Percentiles rank a stretch among this genome's conserved stretches.
Evolutionary conservation across 2,797 vertebrate species (phyloP).

Genomic region (Parauchenoglanis punctatus): DNA sequence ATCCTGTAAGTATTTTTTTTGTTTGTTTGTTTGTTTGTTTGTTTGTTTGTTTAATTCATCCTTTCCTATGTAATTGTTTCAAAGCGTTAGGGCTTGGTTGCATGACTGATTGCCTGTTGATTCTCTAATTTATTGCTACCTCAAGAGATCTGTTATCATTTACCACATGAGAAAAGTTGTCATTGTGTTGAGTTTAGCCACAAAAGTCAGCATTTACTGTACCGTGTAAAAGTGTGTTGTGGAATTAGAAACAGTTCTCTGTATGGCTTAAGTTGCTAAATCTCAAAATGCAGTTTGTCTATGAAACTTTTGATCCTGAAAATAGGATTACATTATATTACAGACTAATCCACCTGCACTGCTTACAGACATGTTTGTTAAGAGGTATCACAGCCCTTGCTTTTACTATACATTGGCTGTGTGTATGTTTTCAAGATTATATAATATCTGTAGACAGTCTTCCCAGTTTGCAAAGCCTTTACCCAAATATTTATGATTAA

Average conservation of each 20-base stretch:
- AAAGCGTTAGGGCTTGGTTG: not conserved
- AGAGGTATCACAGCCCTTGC: not conserved
- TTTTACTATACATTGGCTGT: conserved; percentile 14
- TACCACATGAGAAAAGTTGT: conserved; percentile 4
- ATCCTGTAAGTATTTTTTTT: not conserved
- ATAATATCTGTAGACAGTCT: not conserved
- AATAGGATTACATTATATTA: conserved; percentile 14
- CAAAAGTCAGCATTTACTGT: not conserved
- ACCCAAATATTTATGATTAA: no score
- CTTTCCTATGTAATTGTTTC: not conserved
- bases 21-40: not conserved
- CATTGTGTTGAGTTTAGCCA: not conserved
- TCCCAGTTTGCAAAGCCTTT: not conserved
- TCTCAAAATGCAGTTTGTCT: not conserved
- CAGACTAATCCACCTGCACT: not conserved
- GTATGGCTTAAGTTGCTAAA: not conserved
- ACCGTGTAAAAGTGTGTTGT: not conserved
- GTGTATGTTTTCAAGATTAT: not conserved
- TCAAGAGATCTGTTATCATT: conserved; percentile 22
- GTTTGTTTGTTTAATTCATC: not conserved
- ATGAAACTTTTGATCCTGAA: conserved; percentile 6
- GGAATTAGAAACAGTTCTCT: not conserved
- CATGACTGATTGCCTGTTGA: conserved; percentile 20
- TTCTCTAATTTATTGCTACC: not conserved
- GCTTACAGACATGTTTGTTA: not conserved